Evolutionary conservation across 1,140 invertebrate species (phyloP), one percentile per base, ranked within the genome.

Genomic region (Dreissena rostriformis): DNA sequence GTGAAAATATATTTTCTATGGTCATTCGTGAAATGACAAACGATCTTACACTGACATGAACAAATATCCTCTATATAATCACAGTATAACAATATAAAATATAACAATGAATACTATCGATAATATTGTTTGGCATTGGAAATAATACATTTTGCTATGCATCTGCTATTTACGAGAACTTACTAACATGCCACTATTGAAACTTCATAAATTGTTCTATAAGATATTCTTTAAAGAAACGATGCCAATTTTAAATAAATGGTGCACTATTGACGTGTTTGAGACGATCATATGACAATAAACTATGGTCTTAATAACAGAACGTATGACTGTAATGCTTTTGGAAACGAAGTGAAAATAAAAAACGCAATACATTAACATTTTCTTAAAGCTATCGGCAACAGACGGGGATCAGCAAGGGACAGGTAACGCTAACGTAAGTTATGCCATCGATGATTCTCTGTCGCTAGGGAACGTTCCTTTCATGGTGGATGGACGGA

Each of bases 351-450:
- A 39, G 24, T 24, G 15, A 17, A 68, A n/a, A 39, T 5, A 68
- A 68, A 8, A 26, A 22, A 68, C 26, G 29, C 2, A 8, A 26
- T 26, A 17, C 17, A 22, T 68, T 22, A 22, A 5, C 2, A 68
- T 68, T 26, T 4, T n/a, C 14, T 71, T 52, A 7, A 39, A 79
- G 77, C 52, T 79, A 4, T 70, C 24, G 0, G 77, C 77, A 19
- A 24, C 4, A 17, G 77, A 79, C n/a, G 52, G 10, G n/a, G 77
- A 79, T 24, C 52, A 71, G 55, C 0, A 22, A 2, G 28, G 26
- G 15, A 53, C 66, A 0, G n/a, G 63, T 17, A 79, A 79, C 57
- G 26, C 67, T 19, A 71, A 79, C 29, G 66, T 79, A 0, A 55
- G 52, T 10, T 79, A 79, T 28, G 28, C 15, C 39, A 39, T 39